Base-by-base conservation (phyloP, 2,113 vertebrate genomes). In the Tenrec ecaudatus region DNA sequence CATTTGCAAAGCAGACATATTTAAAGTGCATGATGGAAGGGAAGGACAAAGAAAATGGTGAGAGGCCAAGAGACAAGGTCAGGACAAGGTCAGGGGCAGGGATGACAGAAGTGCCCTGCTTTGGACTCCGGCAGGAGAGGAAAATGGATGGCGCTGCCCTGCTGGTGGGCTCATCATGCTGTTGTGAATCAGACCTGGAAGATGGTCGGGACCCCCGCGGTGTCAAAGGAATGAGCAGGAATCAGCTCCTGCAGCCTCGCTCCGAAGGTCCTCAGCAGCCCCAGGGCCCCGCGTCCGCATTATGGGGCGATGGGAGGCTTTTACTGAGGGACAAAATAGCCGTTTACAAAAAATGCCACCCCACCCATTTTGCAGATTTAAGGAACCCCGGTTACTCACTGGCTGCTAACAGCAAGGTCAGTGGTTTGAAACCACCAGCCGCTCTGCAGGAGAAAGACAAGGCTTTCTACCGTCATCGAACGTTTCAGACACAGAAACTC, bases 161-260 rank as follows among this genome's bases (percentile, higher is more conserved):
- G 4, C 43, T 4, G 36, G 81, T 2, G 0, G 88, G 64, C 82
- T 23, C 17, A 86, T 79, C 85, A 71, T 91, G 89, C 91, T 86
- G 79, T 20, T 60, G 20, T 60, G 79, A 93, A 91, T 47, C 94
- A 96, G 96, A 95, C 91, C 95, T 91, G 69, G 91, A 94, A 89
- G 84, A 47, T 47, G 43, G 43, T 47, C 10, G 5, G 43, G 43
- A 47, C 43, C 43, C 43, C 95, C 0, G 0, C 3, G 68, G 83
- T 69, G 94, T 92, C 73, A 79, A 83, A 86, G 86, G 90, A 73
- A 86, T 81, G 8, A 95, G 90, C 82, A 94, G 92, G 80, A 88
- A 16, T 33, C 9, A n/a, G 29, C 6, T 20, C 38, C 60, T 47
- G 15, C 4, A 53, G 27, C 33, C 86, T 53, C n/a, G 79, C 22